phyloP scores from a whole-genome alignment of 2,888 invertebrate genomes.

The Stenodera caucasica region DNA sequence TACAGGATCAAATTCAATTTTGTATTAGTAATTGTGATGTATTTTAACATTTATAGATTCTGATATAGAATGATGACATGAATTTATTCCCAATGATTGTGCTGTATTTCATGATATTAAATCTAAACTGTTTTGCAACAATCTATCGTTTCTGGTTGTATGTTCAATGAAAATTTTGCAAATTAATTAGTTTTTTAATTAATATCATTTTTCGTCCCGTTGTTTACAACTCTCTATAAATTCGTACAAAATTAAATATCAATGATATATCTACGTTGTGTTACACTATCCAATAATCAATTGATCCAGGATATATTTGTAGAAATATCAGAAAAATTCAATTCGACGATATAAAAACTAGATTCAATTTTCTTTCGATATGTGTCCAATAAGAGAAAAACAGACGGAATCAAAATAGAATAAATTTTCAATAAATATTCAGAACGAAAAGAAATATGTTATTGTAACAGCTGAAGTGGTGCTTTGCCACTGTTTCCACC shows the following conservation, averaged over 20 bases:
- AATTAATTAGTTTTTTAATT: constrained; percentile 7
- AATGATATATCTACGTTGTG: background rate
- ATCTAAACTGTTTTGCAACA: background rate
- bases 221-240: background rate
- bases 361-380: background rate
- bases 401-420: background rate
- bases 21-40: background rate
- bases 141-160: background rate
- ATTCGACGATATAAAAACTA: background rate
- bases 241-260: background rate
- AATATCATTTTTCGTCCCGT: background rate
- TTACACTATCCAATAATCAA: background rate
- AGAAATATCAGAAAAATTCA: background rate
- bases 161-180: background rate
- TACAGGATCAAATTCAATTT: background rate
- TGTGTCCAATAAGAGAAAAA: background rate
- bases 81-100: background rate
- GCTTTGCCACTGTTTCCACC: background rate
- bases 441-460: constrained; percentile 1
- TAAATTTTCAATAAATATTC: constrained; percentile 6
- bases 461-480: constrained; percentile 8
- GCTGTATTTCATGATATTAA: background rate
- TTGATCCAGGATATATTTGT: too few relatives aligned
- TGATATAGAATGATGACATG: background rate
- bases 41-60: background rate